Percentiles rank a stretch among this genome's conserved stretches.
These are phyloP conservation scores for Etheostoma nigrum DNA, from an alignment of 2,797 vertebrate genomes.

Conservation along the genomic window DNA sequence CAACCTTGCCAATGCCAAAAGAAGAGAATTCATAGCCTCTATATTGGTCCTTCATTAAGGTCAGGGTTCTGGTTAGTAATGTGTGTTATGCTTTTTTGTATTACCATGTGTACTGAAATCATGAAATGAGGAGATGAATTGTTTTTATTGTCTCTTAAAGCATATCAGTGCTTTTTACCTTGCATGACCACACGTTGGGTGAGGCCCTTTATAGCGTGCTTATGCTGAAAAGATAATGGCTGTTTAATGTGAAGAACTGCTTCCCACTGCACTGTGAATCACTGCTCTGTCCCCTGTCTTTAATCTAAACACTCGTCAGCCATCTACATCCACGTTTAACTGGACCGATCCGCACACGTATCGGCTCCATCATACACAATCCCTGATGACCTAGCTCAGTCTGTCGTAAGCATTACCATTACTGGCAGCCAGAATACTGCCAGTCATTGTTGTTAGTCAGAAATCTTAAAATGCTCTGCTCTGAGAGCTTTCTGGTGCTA, in stretches of 20 bases:
- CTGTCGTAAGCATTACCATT: slow-evolving; percentile 34
- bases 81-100: slow-evolving; percentile 35
- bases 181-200: slow-evolving; percentile 58
- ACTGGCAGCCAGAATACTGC: slow-evolving; percentile 50
- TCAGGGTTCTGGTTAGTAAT: slow-evolving; percentile 30
- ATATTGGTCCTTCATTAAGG: slow-evolving; percentile 18
- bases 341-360: slow-evolving; percentile 13
- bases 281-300: slow-evolving; percentile 38
- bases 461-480: slow-evolving; percentile 49
- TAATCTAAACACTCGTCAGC: slow-evolving; percentile 23
- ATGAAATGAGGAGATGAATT: slow-evolving; percentile 28
- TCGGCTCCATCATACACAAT: slow-evolving; percentile 23
- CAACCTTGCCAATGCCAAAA: slow-evolving; percentile 20
- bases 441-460: slow-evolving; percentile 57
- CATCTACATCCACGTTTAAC: slow-evolving; percentile 29
- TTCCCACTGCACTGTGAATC: slow-evolving; percentile 73
- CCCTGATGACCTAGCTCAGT: slow-evolving; percentile 42
- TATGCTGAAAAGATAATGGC: slow-evolving; percentile 36
- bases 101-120: slow-evolving; percentile 34
- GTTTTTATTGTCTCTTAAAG: slow-evolving; percentile 38
- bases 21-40: slow-evolving; percentile 25
- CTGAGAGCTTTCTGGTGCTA: slow-evolving; percentile 66
- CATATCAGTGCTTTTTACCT: slow-evolving; percentile 49
- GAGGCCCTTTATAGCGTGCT: slow-evolving; percentile 31
- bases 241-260: slow-evolving; percentile 65